Conservation (phyloP, 1,140 invertebrate species). For the Globodera ellingtonae region DNA sequence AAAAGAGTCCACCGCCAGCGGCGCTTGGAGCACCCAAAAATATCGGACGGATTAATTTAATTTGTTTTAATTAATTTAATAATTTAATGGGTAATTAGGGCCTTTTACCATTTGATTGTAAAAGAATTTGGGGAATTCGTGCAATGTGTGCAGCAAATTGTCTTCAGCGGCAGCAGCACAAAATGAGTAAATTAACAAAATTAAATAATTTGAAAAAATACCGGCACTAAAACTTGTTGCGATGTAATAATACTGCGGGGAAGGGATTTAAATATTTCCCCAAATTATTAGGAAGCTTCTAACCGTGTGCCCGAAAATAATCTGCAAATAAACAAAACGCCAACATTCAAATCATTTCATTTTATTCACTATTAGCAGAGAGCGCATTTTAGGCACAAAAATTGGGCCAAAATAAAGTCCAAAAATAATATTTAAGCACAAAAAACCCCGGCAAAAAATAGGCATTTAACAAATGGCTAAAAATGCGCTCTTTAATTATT, state of each 20-base stretch:
- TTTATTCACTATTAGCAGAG: no score
- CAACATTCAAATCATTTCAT: no score
- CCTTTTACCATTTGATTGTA: slow-evolving; percentile 60
- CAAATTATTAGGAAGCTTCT: slow-evolving; percentile 1
- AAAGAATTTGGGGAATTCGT: slow-evolving; percentile 60
- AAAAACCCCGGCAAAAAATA: no score
- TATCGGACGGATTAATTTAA: not conserved
- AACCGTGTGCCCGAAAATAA: slow-evolving; percentile 58
- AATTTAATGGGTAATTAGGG: not conserved
- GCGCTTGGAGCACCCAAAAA: slow-evolving; percentile 44
- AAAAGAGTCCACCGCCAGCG: slow-evolving; percentile 63
- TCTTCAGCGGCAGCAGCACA: slow-evolving; percentile 35
- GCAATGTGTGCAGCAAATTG: slow-evolving; percentile 60
- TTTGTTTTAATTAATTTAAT: not conserved
- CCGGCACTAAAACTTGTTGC: slow-evolving; percentile 55
- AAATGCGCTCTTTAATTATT: not conserved
- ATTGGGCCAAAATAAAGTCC: slow-evolving; percentile 31
- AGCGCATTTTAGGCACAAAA: slow-evolving; percentile 20
- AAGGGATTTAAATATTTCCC: not conserved
- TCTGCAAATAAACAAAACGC: slow-evolving; percentile 13
- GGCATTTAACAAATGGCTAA: no score
- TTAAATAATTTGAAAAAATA: slow-evolving; percentile 11
- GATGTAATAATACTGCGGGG: slow-evolving; percentile 55
- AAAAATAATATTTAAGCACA: no score
- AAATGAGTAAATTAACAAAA: not conserved